Conservation (phyloP, 2,797 vertebrate species). For the Eutrigla gurnardus region DNA sequence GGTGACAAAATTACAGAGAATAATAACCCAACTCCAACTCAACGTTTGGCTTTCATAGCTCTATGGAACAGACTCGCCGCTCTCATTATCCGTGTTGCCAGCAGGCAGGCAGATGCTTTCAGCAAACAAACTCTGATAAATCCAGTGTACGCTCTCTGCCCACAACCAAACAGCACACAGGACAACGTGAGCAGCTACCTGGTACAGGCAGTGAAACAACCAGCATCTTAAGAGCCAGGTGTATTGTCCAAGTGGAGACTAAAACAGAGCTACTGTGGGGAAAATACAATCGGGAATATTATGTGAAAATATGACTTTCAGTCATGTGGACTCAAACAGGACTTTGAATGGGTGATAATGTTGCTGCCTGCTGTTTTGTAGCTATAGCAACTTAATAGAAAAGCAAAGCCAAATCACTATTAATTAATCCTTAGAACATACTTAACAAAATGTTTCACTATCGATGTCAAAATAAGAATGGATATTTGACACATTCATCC, state of each 20-base stretch:
- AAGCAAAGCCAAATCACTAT: not conserved
- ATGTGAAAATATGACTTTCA: not conserved
- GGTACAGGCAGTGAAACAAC: not conserved
- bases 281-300: not conserved
- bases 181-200: not conserved
- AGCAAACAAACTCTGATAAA: conserved; percentile 6
- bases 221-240: not conserved
- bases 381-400: not conserved
- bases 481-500: not conserved
- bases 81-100: not conserved
- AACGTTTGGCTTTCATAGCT: not conserved
- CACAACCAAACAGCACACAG: not conserved
- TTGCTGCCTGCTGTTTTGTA: not conserved
- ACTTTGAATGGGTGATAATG: not conserved
- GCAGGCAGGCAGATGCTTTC: not conserved
- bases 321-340: not conserved
- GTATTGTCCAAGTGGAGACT: not conserved
- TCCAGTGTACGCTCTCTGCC: not conserved
- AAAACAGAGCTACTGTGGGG: not conserved
- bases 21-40: not conserved
- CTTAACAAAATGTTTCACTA: not conserved
- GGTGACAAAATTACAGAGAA: not conserved
- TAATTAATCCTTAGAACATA: not conserved
- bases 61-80: not conserved
- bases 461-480: not conserved